Evolutionary conservation across 2,797 vertebrate genomes (phyloP).

Genomic region (Cossypha dichroa): DNA sequence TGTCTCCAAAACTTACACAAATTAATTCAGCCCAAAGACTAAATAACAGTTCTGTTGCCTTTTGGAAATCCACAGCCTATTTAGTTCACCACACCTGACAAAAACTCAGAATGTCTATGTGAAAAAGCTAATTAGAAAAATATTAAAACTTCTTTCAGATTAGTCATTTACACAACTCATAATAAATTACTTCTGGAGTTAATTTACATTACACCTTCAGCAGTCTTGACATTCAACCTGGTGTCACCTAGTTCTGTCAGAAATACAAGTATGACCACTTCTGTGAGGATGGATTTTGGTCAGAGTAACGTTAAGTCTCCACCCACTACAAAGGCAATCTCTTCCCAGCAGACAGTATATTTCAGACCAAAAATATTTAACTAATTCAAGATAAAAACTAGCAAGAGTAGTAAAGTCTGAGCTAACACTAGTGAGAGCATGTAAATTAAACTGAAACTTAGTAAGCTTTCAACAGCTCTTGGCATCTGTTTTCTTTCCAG

Average conservation of each 20-base stretch:
- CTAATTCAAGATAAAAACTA: background rate
- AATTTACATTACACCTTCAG: background rate
- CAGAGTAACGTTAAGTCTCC: background rate
- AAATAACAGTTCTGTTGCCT: background rate
- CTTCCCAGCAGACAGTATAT: background rate
- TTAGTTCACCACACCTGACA: background rate
- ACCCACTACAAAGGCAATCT: background rate
- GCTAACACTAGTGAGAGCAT: background rate
- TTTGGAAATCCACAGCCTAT: background rate
- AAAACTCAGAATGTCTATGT: background rate
- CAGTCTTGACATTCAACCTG: background rate
- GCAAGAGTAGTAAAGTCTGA: background rate
- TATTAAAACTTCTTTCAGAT: background rate
- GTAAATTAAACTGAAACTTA: background rate
- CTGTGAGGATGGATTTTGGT: fast-evolving
- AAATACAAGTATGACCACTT: background rate
- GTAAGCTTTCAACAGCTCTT: background rate
- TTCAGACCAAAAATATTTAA: background rate
- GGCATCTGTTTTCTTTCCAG: background rate
- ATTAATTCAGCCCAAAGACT: background rate
- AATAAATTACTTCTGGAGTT: background rate
- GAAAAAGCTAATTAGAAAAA: background rate
- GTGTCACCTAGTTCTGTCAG: background rate
- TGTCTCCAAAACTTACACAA: background rate
- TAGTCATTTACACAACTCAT: background rate